phyloP scores from a whole-genome alignment of 2,113 vertebrate species.

The Ammospiza caudacuta region DNA sequence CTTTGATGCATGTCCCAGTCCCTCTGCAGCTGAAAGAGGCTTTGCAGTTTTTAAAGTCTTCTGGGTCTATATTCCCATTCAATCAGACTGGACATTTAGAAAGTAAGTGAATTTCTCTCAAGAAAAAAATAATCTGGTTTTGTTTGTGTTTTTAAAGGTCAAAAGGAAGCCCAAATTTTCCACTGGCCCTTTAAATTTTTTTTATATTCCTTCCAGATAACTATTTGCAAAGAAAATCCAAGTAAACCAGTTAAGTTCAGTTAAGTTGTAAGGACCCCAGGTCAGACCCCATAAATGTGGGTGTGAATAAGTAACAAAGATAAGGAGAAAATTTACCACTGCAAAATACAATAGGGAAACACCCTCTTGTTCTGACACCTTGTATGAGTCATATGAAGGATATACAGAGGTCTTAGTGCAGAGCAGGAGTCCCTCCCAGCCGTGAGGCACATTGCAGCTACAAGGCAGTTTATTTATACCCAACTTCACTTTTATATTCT shows the following conservation, averaged over 20 bases:
- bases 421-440: neutral
- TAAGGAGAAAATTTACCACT: neutral
- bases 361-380: neutral
- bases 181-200: neutral
- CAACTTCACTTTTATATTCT: neutral
- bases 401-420: too few relatives aligned
- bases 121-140: neutral
- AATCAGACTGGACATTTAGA: neutral
- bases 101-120: neutral
- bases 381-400: neutral
- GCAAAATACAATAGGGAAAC: neutral
- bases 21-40: neutral
- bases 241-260: neutral
- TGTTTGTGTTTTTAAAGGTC: neutral
- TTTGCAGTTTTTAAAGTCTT: neutral
- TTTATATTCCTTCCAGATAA: neutral
- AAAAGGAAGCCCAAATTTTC: neutral
- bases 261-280: accelerated
- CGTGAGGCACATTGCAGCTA: neutral
- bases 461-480: accelerated
- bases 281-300: neutral
- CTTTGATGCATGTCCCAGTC: neutral
- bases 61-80: neutral
- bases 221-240: neutral
- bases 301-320: neutral